phyloP scores from a whole-genome alignment of 2,888 invertebrate genomes.

The Pseudococcus jackbeardsleyi region DNA sequence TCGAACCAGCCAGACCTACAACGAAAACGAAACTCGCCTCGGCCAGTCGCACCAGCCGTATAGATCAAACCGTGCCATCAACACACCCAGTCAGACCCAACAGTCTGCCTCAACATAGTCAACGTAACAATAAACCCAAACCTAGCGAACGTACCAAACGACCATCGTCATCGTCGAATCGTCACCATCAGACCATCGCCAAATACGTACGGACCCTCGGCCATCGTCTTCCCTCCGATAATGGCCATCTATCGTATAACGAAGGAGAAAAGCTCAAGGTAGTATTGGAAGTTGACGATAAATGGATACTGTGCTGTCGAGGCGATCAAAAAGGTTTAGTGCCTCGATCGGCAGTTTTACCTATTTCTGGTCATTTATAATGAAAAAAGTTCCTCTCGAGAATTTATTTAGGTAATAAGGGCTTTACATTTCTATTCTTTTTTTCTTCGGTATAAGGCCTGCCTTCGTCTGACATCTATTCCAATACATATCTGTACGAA shows the following conservation, averaged over 20 bases:
- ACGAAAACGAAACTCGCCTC: slow-evolving; percentile 65
- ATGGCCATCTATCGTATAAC: slow-evolving; percentile 82
- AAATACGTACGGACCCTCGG: slow-evolving; percentile 79
- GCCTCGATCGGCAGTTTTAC: slow-evolving; percentile 77
- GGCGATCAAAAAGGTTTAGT: slow-evolving; percentile 84
- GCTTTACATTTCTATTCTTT: not conserved
- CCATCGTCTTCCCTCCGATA: slow-evolving; percentile 82
- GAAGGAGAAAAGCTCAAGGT: slow-evolving; percentile 82
- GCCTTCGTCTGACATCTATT: not conserved
- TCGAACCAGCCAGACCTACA: not conserved
- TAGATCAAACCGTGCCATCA: slow-evolving; percentile 73
- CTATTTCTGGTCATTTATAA: slow-evolving; percentile 61
- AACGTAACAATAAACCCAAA: slow-evolving; percentile 20
- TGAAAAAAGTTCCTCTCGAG: slow-evolving; percentile 54
- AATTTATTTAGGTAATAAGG: not conserved
- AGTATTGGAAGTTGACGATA: slow-evolving; percentile 82
- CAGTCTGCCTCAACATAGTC: slow-evolving; percentile 76
- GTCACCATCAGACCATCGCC: not conserved
- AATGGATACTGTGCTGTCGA: slow-evolving; percentile 81
- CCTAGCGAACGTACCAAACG: slow-evolving; percentile 3
- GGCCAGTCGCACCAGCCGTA: slow-evolving; percentile 74
- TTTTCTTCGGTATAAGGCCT: not conserved
- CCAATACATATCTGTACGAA: slow-evolving; percentile 51
- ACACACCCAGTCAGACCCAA: slow-evolving; percentile 74
- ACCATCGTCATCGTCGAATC: slow-evolving; percentile 53